Evolutionary conservation across 2,888 invertebrate genomes (phyloP).

Genomic region (Iselma pallidipennis): DNA sequence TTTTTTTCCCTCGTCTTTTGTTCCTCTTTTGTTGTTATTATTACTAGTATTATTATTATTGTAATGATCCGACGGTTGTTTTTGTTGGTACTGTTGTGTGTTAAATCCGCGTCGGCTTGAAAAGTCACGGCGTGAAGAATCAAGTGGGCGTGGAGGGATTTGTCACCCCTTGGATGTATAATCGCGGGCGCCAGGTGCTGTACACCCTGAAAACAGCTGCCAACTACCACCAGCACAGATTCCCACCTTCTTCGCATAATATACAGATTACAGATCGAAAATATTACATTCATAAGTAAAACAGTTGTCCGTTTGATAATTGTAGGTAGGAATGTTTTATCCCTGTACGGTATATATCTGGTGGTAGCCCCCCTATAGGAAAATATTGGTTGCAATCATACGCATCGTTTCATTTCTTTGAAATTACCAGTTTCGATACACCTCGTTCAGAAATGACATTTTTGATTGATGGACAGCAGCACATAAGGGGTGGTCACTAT

Average conservation of each 20-base stretch:
- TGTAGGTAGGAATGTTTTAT: neutral
- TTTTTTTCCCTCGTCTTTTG: neutral
- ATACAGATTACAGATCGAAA: neutral
- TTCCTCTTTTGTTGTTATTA: neutral
- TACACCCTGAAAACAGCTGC: conserved; percentile 31
- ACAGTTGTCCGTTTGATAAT: neutral
- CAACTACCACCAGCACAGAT: conserved; percentile 9
- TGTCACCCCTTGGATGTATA: conserved; percentile 49
- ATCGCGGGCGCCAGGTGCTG: conserved; percentile 34
- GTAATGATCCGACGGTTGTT: neutral
- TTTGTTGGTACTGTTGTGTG: conserved; percentile 13
- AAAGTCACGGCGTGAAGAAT: conserved; percentile 57
- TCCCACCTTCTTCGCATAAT: conserved; percentile 21
- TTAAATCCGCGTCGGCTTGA: conserved; percentile 56
- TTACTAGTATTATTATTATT: neutral
- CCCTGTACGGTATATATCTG: neutral
- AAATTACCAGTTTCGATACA: conserved; percentile 13
- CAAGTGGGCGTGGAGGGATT: conserved; percentile 57
- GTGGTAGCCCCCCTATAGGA: neutral
- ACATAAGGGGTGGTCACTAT: neutral
- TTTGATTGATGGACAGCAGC: conserved; percentile 1
- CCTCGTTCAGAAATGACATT: conserved; percentile 14
- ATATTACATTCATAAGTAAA: neutral
- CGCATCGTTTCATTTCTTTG: conserved; percentile 21
- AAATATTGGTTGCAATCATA: conserved; percentile 14